These are phyloP conservation scores for Pseudoips prasinana DNA, from an alignment of 2,888 invertebrate species.

Conservation along the genomic window DNA sequence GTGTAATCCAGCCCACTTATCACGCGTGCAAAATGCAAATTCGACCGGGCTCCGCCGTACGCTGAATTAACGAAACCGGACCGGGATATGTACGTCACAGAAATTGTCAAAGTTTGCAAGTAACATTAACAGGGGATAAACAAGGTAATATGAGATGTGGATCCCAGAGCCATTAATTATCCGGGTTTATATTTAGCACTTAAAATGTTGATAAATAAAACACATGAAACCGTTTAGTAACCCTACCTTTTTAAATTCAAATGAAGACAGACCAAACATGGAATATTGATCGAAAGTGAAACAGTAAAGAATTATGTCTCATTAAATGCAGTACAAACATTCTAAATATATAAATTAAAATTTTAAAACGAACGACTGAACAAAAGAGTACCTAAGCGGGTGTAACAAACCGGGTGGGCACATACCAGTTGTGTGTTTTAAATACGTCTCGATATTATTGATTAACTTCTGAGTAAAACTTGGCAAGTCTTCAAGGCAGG, in stretches of 20 bases:
- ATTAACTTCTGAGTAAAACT: conserved; percentile 63
- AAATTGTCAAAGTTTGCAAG: conserved; percentile 74
- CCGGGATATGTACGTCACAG: conserved; percentile 59
- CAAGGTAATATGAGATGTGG: conserved; percentile 52
- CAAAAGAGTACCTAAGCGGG: conserved; percentile 51
- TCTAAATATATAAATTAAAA: conserved; percentile 31
- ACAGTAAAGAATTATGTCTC: conserved; percentile 32
- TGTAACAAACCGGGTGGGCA: conserved; percentile 47
- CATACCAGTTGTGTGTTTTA: no score
- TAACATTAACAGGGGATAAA: conserved; percentile 62
- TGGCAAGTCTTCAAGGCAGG: conserved; percentile 37
- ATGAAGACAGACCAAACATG: conserved; percentile 25
- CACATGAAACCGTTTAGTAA: conserved; percentile 1
- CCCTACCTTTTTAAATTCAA: conserved; percentile 32
- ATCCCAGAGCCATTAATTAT: conserved; percentile 26
- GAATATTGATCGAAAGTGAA: conserved; percentile 30
- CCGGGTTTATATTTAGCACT: conserved; percentile 21
- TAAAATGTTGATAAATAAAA: conserved; percentile 17
- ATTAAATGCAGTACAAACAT: conserved; percentile 33
- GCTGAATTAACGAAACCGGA: conserved; percentile 73
- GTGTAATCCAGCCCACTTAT: conserved; percentile 80
- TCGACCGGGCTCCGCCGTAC: conserved; percentile 59
- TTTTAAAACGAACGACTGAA: conserved; percentile 29
- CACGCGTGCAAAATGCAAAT: conserved; percentile 83
- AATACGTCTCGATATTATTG: conserved; percentile 64